These are phyloP conservation scores for Nephrotoma flavescens DNA, from an alignment of 2,888 invertebrate genomes.

Conservation along the genomic window DNA sequence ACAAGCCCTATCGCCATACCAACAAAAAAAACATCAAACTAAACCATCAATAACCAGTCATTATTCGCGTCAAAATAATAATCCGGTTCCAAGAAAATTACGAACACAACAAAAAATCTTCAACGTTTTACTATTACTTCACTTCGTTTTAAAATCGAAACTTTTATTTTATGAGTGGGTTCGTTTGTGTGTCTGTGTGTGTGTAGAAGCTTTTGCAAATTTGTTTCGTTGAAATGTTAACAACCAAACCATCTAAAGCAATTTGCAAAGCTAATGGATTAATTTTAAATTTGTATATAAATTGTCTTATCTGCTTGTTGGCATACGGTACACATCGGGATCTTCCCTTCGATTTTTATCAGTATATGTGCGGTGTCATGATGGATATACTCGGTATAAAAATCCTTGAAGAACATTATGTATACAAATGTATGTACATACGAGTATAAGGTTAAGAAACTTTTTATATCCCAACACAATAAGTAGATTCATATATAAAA, in stretches of 20 bases:
- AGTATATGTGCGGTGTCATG: background rate
- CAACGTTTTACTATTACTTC: background rate
- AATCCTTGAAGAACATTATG: background rate
- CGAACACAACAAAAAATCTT: background rate
- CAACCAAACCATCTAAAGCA: background rate
- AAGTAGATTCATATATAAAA: background rate
- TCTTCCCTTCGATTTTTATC: background rate
- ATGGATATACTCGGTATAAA: background rate
- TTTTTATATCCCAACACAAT: background rate
- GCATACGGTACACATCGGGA: background rate
- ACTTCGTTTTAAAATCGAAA: background rate
- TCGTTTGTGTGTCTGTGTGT: background rate
- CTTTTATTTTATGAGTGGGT: background rate
- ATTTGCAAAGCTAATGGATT: background rate
- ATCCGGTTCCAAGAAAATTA: background rate
- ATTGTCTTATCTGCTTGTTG: background rate
- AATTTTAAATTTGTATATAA: background rate
- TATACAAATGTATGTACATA: too few relatives aligned
- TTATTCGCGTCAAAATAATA: background rate
- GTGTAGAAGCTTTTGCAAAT: background rate
- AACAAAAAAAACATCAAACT: background rate
- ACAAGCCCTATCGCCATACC: too few relatives aligned
- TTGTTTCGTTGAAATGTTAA: background rate
- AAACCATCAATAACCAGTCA: background rate
- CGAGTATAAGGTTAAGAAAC: background rate